Evolutionary conservation across 2,113 vertebrate genomes (phyloP), one percentile per base, ranked within the genome.

Genomic region (Passerina amoena): DNA sequence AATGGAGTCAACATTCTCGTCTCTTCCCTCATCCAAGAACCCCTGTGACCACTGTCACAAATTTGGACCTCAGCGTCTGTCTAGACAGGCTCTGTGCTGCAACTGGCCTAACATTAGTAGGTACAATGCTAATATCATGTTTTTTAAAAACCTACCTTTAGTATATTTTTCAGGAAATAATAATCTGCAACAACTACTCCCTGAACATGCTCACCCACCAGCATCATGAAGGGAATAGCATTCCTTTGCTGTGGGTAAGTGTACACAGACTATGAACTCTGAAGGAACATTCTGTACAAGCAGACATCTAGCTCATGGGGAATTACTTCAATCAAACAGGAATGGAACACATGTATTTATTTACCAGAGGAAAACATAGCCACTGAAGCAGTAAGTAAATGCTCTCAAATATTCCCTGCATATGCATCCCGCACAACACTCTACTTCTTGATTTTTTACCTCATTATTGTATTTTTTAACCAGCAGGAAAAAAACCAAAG

Each of bases 61-160:
- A 38, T 38, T 17, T 44, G 69, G 50, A 77, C 68, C 0, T 0
- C 22, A 61, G 20, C 0, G 0, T n/a, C 51, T 65, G 17, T 13
- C 25, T 64, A 37, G 31, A 80, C 16, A 51, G 63, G 42, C 15
- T 83, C 33, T 50, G 20, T 24, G 40, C 11, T 64, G 73, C 65
- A 72, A 31, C 3, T 1, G 1, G n/a, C 12, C 65, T 85, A n/a
- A 40, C 20, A 22, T 28, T 48, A 68, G 44, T 12, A 85, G 59
- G 12, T 42, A 66, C 13, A 77, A 73, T n/a, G 20, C 31, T 33
- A 33, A 56, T 12, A 80, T 44, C 1, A 24, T 4, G 9, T 33
- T 42, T 69, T 28, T 20, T 16, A 76, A 72, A 79, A 25, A 35
- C 1, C 15, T 51, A 51, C 23, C 5, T 24, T 91, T 33, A 77